Base-by-base conservation (phyloP, 2,888 invertebrate species). In the Drosophila borealis region DNA sequence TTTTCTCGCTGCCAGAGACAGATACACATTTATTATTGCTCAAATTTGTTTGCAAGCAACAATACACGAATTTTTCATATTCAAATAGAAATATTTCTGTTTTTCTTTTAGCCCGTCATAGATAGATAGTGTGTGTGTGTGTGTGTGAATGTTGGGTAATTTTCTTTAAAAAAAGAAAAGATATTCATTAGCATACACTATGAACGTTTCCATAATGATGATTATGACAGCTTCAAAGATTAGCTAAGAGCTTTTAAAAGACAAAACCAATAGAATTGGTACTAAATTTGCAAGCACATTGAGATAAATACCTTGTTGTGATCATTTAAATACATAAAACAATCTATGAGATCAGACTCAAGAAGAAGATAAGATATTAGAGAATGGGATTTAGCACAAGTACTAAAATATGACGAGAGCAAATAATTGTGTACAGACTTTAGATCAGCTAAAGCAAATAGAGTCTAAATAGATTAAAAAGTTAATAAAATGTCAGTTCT, bases 11-110 rank as follows among this genome's bases (percentile, higher is more conserved):
- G 37, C 37, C 14, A n/a, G 44, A 66, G 68, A 37, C 50, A 88
- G 70, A 88, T 74, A 82, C 86, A 86, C 78, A 88, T 79, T 79
- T 78, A 67, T 78, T 78, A 69, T 67, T 57, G 65, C 69, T 70
- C 76, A 70, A 56, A 61, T 75, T 78, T 65, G 60, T 56, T 74
- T 76, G 62, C 25, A 46, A 46, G 55, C 60, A 76, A 34, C 59
- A 59, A 64, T 64, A 34, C 25, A 53, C 33, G 60, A 65, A 55
- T 72, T 74, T 63, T 73, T 67, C 8, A 21, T 10, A 36, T 56
- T 45, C 46, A 53, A 61, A 67, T 65, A 49, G 21, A 68, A 59
- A 42, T 29, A 29, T 44, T 53, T 41, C 59, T 13, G n/a, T 70
- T 54, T 69, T 64, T 29, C 14, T 33, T 66, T 65, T 45, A 29